Evolutionary conservation across 2,888 invertebrate genomes (phyloP).

Genomic region (Pseudeuparius sepicola): DNA sequence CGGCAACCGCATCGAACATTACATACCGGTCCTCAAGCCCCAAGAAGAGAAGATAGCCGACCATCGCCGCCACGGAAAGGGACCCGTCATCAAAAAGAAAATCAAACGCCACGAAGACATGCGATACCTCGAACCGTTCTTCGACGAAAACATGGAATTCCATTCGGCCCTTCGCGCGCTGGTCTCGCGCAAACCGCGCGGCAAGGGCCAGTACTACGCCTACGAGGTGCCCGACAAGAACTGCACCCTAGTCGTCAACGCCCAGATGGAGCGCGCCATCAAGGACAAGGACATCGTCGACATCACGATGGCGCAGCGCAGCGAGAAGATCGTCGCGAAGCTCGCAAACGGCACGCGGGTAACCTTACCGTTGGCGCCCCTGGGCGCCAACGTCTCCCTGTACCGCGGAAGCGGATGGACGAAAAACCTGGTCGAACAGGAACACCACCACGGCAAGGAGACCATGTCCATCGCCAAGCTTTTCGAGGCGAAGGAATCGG

Average conservation of each 20-base stretch:
- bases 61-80: constrained; percentile 33
- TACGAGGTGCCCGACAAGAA: constrained; percentile 63
- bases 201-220: constrained; percentile 49
- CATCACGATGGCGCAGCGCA: constrained; percentile 64
- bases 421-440: constrained; percentile 42
- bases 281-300: constrained; percentile 66
- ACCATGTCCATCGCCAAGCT: constrained; percentile 52
- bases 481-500: constrained; percentile 40
- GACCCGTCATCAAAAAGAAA: constrained; percentile 35
- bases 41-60: constrained; percentile 33
- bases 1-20: constrained; percentile 48
- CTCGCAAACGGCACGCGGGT: constrained; percentile 59
- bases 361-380: constrained; percentile 47
- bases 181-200: constrained; percentile 47
- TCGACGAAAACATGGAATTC: constrained; percentile 35
- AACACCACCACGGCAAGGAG: constrained; percentile 37
- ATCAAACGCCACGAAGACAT: constrained; percentile 30
- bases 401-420: constrained; percentile 39
- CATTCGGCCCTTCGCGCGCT: constrained; percentile 34
- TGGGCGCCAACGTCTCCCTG: constrained; percentile 28
- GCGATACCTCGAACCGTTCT: constrained; percentile 34
- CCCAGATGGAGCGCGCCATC: constrained; percentile 63
- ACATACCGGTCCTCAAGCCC: constrained; percentile 61
- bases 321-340: constrained; percentile 60
- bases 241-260: constrained; percentile 61